Conservation (phyloP, 2,113 vertebrate genomes). For the Aegotheles bennettii region DNA sequence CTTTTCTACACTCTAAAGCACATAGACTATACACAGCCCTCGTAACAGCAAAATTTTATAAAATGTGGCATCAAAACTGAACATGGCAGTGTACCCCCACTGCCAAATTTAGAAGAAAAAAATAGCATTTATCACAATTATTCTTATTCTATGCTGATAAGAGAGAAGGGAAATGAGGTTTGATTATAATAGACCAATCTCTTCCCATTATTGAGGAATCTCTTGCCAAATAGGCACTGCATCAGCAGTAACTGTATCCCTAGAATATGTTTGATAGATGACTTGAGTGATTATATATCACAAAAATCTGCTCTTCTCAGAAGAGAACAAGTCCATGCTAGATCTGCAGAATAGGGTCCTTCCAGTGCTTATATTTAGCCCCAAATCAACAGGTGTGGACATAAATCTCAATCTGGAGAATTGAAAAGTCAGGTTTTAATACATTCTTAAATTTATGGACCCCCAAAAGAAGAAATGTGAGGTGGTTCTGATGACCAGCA, state of each 20-base stretch:
- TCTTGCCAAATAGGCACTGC: background rate
- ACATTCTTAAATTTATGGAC: background rate
- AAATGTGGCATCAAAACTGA: background rate
- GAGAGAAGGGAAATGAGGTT: background rate
- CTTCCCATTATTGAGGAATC: background rate
- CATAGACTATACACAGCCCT: background rate
- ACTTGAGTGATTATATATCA: background rate
- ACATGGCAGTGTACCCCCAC: background rate
- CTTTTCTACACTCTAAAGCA: background rate
- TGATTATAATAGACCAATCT: background rate
- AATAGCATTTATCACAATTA: background rate
- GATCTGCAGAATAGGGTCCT: background rate
- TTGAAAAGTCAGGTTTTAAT: background rate
- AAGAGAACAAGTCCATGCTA: background rate
- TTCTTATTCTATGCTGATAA: background rate
- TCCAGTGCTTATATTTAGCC: background rate
- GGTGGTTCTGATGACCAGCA: background rate
- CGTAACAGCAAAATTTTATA: background rate
- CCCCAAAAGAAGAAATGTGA: rapidly evolving
- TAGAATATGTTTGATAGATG: background rate
- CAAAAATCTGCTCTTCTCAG: background rate
- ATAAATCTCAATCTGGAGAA: background rate
- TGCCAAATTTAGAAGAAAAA: background rate
- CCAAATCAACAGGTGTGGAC: background rate
- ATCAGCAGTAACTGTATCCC: background rate